Percentiles rank a stretch among this genome's conserved stretches.
Evolutionary conservation across 1,140 invertebrate species (phyloP).

Genomic region (Cydia strobilella): DNA sequence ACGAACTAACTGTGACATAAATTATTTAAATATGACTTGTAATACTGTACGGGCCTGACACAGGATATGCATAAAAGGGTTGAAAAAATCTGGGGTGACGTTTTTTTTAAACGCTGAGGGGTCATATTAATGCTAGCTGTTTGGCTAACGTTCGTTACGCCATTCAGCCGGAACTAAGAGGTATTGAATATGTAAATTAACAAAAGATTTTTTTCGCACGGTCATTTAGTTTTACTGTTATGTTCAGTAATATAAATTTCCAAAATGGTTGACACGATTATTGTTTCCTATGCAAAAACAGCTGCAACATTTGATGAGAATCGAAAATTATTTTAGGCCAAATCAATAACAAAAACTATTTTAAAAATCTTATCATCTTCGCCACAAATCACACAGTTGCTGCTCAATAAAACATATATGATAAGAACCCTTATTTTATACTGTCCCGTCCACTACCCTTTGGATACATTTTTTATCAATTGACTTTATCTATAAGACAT

Average conservation of each 20-base stretch:
- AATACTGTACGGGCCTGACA: constrained; percentile 66
- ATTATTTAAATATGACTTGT: constrained; percentile 79
- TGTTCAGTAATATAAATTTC: constrained; percentile 16
- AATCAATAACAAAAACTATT: constrained; percentile 22
- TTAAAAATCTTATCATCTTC: constrained; percentile 45
- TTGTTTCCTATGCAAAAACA: neutral
- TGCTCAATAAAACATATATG: constrained; percentile 54
- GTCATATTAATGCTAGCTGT: constrained; percentile 51
- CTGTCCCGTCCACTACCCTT: constrained; percentile 39
- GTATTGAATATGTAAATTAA: constrained; percentile 65
- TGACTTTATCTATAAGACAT: constrained; percentile 54
- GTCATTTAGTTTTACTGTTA: constrained; percentile 47
- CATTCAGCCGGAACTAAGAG: constrained; percentile 45
- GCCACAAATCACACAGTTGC: constrained; percentile 52
- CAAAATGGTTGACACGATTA: neutral
- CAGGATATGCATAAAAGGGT: constrained; percentile 77
- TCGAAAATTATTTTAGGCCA: neutral
- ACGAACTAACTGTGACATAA: constrained; percentile 66
- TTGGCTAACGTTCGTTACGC: constrained; percentile 60
- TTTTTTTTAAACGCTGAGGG: constrained; percentile 60
- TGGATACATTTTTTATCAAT: constrained; percentile 53
- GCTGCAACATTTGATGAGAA: neutral
- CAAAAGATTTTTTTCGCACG: constrained; percentile 60
- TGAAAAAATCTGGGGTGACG: constrained; percentile 68
- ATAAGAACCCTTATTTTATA: constrained; percentile 45